Evolutionary conservation across 2,888 invertebrate species (phyloP), one percentile per base, ranked within the genome.

Genomic region (Oxycera nigricornis): DNA sequence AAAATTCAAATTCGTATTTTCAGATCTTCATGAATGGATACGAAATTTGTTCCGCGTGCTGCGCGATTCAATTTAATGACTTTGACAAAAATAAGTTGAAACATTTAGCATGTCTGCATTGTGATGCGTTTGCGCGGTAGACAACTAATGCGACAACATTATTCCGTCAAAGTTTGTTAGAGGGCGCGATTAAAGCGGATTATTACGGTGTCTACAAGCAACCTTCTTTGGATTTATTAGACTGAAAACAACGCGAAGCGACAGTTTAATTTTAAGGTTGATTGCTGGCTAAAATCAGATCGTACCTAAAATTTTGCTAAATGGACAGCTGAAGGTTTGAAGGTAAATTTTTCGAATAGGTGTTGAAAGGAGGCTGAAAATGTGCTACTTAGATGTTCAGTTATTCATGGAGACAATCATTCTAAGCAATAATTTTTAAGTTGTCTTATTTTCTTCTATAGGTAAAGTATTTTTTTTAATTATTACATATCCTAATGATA

Each of bases 231-330:
- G 94, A 94, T 86, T 77, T 79, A 78, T 77, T 65, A 74, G 74
- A 77, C 77, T 76, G 79, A 79, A 82, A 83, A 82, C 80, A 82
- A 84, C 84, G 80, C 82, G 82, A 84, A 82, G 82, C 84, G 84
- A 84, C 84, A 84, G 84, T 84, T 84, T 84, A 84, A 84, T 84
- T 84, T 84, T 84, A 84, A 84, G 84, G 82, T 84, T 83, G 83
- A 83, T 83, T 39, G 72, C 72, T 57, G 31, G 68, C 26, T 35
- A 31, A 35, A 30, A 26, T 59, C 28, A 11, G 30, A 59, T 14
- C 9, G 14, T 59, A 30, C 26, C 11, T 26, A 24, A 59, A n/a
- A 2, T 4, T 59, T 28, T 28, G 26, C 59, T 59, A 30, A 59
- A 59, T 59, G 59, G 30, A 59, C 59, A 59, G 59, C n/a, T 59